Percentiles rank a stretch among this genome's conserved stretches.
Conservation (phyloP, 2,113 vertebrate genomes). For the Labrus mixtus region DNA sequence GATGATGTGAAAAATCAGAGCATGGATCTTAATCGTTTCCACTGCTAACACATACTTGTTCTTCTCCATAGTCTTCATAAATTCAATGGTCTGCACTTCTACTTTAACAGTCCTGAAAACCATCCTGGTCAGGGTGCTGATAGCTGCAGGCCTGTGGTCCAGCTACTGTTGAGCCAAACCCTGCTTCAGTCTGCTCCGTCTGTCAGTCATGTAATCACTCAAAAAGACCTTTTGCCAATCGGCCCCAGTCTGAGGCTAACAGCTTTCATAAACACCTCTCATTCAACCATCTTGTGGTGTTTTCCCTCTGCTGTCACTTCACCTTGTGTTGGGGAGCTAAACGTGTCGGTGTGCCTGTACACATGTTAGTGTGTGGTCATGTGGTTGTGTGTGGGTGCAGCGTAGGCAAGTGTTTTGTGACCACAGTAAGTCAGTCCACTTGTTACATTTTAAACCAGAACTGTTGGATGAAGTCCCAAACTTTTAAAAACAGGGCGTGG, state of each 20-base stretch:
- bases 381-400: slow-evolving; percentile 18
- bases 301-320: slow-evolving; percentile 42
- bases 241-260: slow-evolving; percentile 51
- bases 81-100: slow-evolving; percentile 45
- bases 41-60: slow-evolving; percentile 9
- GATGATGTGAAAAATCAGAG: background rate
- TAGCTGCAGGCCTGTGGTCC: slow-evolving; percentile 61
- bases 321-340: slow-evolving; percentile 39
- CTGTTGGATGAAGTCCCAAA: slow-evolving; percentile 50
- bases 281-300: slow-evolving; percentile 48
- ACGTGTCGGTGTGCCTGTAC: background rate
- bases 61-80: slow-evolving; percentile 23
- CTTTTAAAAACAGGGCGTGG: slow-evolving; percentile 28
- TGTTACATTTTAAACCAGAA: slow-evolving; percentile 69
- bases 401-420: slow-evolving; percentile 50
- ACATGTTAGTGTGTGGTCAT: slow-evolving; percentile 8
- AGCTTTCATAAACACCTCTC: slow-evolving; percentile 63
- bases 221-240: slow-evolving; percentile 28
- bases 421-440: slow-evolving; percentile 69
- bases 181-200: slow-evolving; percentile 37
- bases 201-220: slow-evolving; percentile 57
- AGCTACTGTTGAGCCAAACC: slow-evolving; percentile 53
- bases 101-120: slow-evolving; percentile 29
- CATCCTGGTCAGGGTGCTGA: slow-evolving; percentile 58
- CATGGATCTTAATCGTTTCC: slow-evolving; percentile 29